Percentiles rank a stretch among this genome's conserved stretches.
Evolutionary conservation across 2,888 invertebrate genomes (phyloP).

Genomic region (Crocallis elinguaria): DNA sequence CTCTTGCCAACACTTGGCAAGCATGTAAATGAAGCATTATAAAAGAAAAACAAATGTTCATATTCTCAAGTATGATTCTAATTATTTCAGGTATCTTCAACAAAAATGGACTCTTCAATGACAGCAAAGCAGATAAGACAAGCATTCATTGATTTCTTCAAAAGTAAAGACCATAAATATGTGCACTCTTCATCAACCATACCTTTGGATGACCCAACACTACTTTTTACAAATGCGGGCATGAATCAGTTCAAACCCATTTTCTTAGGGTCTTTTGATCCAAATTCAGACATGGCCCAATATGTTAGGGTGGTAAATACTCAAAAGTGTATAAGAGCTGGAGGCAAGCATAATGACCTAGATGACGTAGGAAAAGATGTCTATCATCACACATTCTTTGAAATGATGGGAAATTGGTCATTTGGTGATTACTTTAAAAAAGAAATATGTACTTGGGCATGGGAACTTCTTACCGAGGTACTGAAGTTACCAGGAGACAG

Average conservation of each 20-base stretch:
- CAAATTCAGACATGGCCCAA: slow-evolving; percentile 97
- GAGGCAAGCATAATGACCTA: slow-evolving; percentile 99
- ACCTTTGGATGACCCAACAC: slow-evolving; percentile 98
- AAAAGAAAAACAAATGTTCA: no score
- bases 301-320: slow-evolving; percentile 96
- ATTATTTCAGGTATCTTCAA: slow-evolving; percentile 41
- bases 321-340: slow-evolving; percentile 99
- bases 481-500: slow-evolving; percentile 92
- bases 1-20: no score
- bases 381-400: slow-evolving; percentile 99
- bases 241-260: slow-evolving; percentile 99
- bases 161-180: slow-evolving; percentile 93
- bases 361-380: slow-evolving; percentile 99
- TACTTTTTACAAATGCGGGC: slow-evolving; percentile 99
- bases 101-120: slow-evolving; percentile 84
- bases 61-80: neutral
- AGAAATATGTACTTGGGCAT: slow-evolving; percentile 98
- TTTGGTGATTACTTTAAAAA: slow-evolving; percentile 99
- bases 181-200: slow-evolving; percentile 99
- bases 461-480: slow-evolving; percentile 96
- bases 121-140: slow-evolving; percentile 92
- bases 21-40: no score
- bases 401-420: slow-evolving; percentile 99
- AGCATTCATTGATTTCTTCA: slow-evolving; percentile 95
- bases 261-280: slow-evolving; percentile 98